Evolutionary conservation across 2,797 vertebrate species (phyloP), one percentile per base, ranked within the genome.

Genomic region (Acanthiza pusilla): DNA sequence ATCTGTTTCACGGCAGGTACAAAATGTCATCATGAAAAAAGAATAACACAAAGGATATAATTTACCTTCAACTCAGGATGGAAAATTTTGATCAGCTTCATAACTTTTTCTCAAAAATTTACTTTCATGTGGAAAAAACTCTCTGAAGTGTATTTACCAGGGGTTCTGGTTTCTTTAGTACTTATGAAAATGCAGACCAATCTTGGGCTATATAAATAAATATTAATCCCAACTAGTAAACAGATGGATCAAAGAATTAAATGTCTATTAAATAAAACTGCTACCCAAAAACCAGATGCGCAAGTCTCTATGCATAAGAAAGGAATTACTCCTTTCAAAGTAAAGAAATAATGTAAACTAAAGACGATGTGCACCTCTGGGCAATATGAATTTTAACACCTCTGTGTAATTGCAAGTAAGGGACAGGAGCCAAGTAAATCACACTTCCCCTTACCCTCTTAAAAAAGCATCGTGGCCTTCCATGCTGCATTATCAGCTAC

Each of bases 401-500:
- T 7, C 15, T 2, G 2, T 30, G 12, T 32, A 70, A 74, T 25
- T 66, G 19, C 10, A 85, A 55, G 7, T 9, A 70, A 80, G 38
- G 13, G 32, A 60, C 25, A 47, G 6, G 8, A 51, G 13, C 27
- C 16, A 58, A 74, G 7, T 54, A 70, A 77, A 54, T 40, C 27
- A 65, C n/a, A 30, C 5, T 38, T 57, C 5, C 6, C 1, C 2
- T 15, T 5, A 42, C 5, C 6, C 5, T 63, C 34, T 65, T 48
- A 36, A 67, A 30, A 66, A 76, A 5, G 0, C 6, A 30, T 8
- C n/a, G 6, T 53, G 29, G 8, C 22, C 29, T 76, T 54, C 40
- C 17, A 40, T 0, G 1, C 7, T 67, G 48, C 21, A 11, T 36
- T 66, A 50, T 23, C 58, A 53, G 11, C 25, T 34, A 71, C 0